These are phyloP conservation scores for Polyergus mexicanus DNA, from an alignment of 1,140 invertebrate species.

Conservation along the genomic window DNA sequence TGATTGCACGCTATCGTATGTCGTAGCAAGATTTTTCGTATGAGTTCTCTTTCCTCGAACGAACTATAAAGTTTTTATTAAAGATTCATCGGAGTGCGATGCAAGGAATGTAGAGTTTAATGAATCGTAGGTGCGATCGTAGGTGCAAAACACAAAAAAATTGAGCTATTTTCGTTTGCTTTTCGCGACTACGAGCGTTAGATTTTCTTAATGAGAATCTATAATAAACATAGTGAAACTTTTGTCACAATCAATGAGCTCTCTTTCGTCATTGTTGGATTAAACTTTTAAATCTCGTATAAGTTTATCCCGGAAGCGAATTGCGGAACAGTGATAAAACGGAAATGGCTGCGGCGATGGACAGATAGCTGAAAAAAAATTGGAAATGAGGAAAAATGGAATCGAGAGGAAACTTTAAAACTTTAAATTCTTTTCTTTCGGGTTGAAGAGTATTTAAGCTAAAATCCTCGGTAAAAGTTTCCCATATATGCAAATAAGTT, in stretches of 20 bases:
- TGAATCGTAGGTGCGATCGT: background rate
- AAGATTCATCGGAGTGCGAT: background rate
- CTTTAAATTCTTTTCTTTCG: background rate
- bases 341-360: background rate
- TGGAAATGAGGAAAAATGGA: background rate
- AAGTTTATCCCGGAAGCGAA: background rate
- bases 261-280: slow-evolving; percentile 1
- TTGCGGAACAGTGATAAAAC: slow-evolving; percentile 38
- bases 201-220: slow-evolving; percentile 1
- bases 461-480: background rate
- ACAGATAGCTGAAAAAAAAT: background rate
- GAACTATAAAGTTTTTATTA: background rate
- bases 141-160: background rate
- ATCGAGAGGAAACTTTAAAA: background rate
- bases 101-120: slow-evolving; percentile 34
- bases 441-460: background rate
- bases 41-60: background rate
- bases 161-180: background rate
- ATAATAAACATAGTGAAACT: slow-evolving; percentile 23
- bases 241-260: background rate
- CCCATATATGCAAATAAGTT: background rate
- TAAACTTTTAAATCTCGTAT: slow-evolving; percentile 19
- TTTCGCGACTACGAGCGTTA: background rate
- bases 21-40: background rate
- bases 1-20: background rate